A percentile compares a stretch with the other conserved stretches of the same genome.
Conservation (phyloP, 1,140 invertebrate species). For the Drosophila sechellia region DNA sequence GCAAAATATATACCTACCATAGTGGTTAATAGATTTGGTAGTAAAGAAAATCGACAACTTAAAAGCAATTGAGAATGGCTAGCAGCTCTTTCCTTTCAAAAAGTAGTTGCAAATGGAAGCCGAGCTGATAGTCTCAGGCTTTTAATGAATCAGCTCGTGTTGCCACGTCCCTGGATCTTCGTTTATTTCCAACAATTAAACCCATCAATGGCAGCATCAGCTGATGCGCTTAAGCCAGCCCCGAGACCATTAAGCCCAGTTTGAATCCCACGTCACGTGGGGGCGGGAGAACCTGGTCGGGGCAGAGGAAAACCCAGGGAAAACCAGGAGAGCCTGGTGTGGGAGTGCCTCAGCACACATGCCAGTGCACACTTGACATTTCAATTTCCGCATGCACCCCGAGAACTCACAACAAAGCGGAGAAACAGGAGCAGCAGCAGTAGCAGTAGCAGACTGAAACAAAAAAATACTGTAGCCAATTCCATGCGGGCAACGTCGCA, state of each 20-base stretch:
- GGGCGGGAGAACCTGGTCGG: not conserved
- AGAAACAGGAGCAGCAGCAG: slow-evolving; percentile 35
- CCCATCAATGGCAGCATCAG: slow-evolving; percentile 57
- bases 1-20: too few relatives aligned
- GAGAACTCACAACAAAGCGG: slow-evolving; percentile 52
- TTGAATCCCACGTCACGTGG: slow-evolving; percentile 21
- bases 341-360: slow-evolving; percentile 49
- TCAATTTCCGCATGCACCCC: slow-evolving; percentile 69
- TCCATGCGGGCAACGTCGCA: slow-evolving; percentile 71
- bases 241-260: slow-evolving; percentile 52
- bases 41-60: too few relatives aligned
- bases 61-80: not conserved
- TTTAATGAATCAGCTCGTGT: slow-evolving; percentile 49
- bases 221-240: slow-evolving; percentile 51
- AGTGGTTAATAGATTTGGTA: too few relatives aligned
- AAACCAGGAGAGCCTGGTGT: slow-evolving; percentile 9
- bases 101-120: slow-evolving; percentile 27
- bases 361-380: slow-evolving; percentile 69
- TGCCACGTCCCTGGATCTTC: slow-evolving; percentile 4
- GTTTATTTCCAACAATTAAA: slow-evolving; percentile 61
- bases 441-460: slow-evolving; percentile 25
- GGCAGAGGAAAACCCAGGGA: slow-evolving; percentile 4
- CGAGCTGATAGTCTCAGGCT: slow-evolving; percentile 9
- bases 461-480: slow-evolving; percentile 59
- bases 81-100: slow-evolving; percentile 10